Evolutionary conservation across 2,113 vertebrate species (phyloP).

Genomic region (Pogona vitticeps): DNA sequence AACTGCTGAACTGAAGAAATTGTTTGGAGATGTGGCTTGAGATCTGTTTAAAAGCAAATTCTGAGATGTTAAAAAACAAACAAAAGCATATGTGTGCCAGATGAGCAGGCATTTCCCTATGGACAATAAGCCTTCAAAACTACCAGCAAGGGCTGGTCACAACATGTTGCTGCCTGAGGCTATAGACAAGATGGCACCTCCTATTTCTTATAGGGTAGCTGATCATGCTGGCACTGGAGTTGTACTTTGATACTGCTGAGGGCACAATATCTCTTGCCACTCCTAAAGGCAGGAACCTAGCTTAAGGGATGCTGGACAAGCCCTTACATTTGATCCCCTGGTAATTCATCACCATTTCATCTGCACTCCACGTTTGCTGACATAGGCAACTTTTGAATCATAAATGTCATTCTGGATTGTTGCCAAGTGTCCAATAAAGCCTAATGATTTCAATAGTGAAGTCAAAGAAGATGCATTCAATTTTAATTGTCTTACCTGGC

Average conservation of each 20-base stretch:
- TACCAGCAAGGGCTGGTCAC: neutral
- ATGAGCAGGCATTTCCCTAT: neutral
- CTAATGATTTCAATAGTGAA: neutral
- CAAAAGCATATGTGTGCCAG: too few species aligned
- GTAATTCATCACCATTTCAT: neutral
- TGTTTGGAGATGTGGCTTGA: neutral
- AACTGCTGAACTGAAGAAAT: neutral
- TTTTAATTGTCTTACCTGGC: constrained; percentile 81
- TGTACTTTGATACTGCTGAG: too few species aligned
- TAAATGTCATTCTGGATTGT: neutral
- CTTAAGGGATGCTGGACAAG: neutral
- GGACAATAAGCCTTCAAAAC: neutral
- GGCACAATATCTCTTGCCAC: too few species aligned
- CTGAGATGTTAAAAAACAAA: neutral
- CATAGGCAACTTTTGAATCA: too few species aligned
- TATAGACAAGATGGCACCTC: too few species aligned
- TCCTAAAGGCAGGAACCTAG: too few species aligned
- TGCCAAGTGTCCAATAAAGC: neutral
- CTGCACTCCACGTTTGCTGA: neutral
- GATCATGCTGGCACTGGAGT: too few species aligned
- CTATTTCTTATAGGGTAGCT: too few species aligned
- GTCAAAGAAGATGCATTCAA: fast-evolving
- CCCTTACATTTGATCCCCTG: neutral
- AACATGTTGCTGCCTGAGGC: too few species aligned
- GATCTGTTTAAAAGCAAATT: neutral